Base-by-base conservation (phyloP, 1,140 invertebrate genomes). In the Ostrea edulis region DNA sequence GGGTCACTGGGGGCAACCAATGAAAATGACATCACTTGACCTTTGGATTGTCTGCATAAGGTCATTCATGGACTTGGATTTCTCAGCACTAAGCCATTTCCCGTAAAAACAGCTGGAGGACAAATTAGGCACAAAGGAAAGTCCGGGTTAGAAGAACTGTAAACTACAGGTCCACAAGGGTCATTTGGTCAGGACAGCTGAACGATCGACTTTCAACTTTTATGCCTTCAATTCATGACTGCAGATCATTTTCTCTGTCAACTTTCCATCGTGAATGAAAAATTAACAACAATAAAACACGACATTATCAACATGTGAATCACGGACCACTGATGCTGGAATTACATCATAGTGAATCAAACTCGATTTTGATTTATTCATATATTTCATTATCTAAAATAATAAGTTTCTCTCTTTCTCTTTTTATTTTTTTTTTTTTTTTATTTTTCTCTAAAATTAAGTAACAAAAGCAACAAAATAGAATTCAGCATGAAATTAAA, bases 1-100 rank as follows among this genome's bases (percentile, higher is more conserved):
- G 11, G 68, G 68, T 77, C 68, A 77, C 12, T 11, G 68, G 29
- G 68, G 68, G 14, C 25, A 77, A 77, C 68, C 68, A 77, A 77
- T 77, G 22, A 77, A 77, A 77, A 77, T 77, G 68, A 77, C 68
- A 77, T 77, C 68, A 77, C 68, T 77, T 77, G 68, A 77, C 68
- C 68, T 9, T 35, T 35, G 68, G 29, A 29, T 77, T 77, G 68
- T 77, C 25, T 77, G 68, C 11, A 12, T 77, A 77, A 77, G 68
- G 68, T 77, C 68, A 29, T 77, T 77, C 68, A 77, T 77, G 68
- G 68, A 77, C 35, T 77, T 77, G 35, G 68, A 77, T 77, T 77
- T 35, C 68, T 77, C 68, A 25, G 29, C 22, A 35, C 68, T 77
- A 77, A 77, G 68, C 29, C 9, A 77, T 77, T 77, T 77, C 68